These are phyloP conservation scores for Orchestia grillus DNA, from an alignment of 1,140 invertebrate species.

Conservation along the genomic window DNA sequence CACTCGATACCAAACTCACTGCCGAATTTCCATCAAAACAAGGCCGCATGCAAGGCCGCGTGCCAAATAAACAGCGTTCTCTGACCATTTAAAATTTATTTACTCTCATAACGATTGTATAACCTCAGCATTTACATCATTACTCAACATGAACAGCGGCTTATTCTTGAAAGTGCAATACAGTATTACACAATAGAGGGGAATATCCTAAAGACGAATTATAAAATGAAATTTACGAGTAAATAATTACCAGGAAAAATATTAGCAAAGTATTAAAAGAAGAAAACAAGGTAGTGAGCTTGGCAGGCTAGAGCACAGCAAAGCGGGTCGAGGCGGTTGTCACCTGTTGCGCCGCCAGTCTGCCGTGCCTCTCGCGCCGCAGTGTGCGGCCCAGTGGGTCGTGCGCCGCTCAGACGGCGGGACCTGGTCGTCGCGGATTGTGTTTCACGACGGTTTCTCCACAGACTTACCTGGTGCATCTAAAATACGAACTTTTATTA, in stretches of 20 bases:
- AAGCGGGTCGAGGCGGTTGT: slow-evolving; percentile 29
- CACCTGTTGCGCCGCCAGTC: background rate
- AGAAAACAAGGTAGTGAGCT: background rate
- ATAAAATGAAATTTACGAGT: background rate
- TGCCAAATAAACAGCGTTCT: background rate
- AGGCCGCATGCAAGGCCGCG: background rate
- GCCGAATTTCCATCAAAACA: background rate
- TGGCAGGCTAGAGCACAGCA: background rate
- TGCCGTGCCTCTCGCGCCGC: background rate
- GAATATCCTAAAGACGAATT: background rate
- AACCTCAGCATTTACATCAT: background rate
- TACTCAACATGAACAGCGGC: background rate
- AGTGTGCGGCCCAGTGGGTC: background rate
- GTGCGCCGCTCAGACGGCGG: background rate
- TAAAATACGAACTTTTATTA: background rate
- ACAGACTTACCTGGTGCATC: background rate
- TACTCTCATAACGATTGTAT: background rate
- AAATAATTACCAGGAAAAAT: background rate
- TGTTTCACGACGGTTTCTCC: too few relatives aligned
- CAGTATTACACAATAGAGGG: background rate
- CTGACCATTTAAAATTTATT: background rate
- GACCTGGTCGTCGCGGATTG: background rate
- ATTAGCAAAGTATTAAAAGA: background rate
- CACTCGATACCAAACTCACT: background rate
- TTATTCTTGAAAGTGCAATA: background rate